These are phyloP conservation scores for Crotalus helleri DNA, from an alignment of 2,113 vertebrate genomes.

Conservation along the genomic window DNA sequence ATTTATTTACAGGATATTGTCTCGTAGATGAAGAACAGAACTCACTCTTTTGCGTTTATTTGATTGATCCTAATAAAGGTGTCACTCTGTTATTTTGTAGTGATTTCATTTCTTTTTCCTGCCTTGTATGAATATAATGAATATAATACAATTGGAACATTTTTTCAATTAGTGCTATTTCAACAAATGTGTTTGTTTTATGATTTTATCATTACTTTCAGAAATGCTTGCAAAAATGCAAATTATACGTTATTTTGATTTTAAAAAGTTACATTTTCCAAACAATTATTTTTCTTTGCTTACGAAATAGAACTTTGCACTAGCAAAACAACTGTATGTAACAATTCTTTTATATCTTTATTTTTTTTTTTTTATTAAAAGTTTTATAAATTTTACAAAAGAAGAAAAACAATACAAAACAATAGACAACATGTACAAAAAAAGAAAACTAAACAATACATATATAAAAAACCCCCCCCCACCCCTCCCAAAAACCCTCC, in stretches of 20 bases:
- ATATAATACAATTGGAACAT: background rate
- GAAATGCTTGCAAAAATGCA: background rate
- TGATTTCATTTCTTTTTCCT: background rate
- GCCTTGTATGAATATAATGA: background rate
- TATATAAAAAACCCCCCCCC: no score
- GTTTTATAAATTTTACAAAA: no score
- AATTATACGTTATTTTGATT: background rate
- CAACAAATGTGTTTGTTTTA: background rate
- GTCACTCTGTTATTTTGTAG: background rate
- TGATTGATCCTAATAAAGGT: background rate
- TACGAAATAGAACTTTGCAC: background rate
- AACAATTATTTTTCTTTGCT: background rate
- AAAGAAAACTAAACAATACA: no score
- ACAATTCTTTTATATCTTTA: background rate
- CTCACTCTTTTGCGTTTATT: background rate
- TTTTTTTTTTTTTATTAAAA: no score
- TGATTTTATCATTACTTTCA: background rate
- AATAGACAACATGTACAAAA: no score
- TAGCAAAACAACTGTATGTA: background rate
- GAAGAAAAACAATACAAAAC: no score
- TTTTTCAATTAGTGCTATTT: background rate
- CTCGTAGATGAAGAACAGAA: background rate
- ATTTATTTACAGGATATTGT: background rate
- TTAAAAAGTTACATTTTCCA: background rate
- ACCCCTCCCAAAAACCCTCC: no score